Evolutionary conservation across 2,888 invertebrate species (phyloP).

Genomic region (Apomyelois bistriatella): DNA sequence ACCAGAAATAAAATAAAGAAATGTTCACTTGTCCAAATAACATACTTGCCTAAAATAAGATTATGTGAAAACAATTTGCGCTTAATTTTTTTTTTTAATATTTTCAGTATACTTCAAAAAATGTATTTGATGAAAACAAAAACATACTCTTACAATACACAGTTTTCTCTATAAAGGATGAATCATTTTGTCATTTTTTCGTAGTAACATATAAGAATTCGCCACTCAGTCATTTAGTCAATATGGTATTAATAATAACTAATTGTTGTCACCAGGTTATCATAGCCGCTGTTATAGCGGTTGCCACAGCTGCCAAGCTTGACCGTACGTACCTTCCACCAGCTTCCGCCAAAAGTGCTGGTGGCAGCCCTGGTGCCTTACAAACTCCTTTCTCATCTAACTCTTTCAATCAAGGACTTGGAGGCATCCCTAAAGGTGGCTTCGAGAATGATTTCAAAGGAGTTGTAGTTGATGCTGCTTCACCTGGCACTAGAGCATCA

Average conservation of each 20-base stretch:
- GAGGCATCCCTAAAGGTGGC: constrained; percentile 49
- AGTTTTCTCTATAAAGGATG: too few relatives aligned
- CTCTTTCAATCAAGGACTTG: constrained; percentile 34
- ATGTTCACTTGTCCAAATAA: too few relatives aligned
- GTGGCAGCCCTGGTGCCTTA: constrained; percentile 49
- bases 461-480: constrained; percentile 65
- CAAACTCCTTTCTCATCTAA: constrained; percentile 41
- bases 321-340: constrained; percentile 61
- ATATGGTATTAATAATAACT: neutral
- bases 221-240: too few relatives aligned
- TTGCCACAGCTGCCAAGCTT: constrained; percentile 58
- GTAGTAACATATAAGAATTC: too few relatives aligned
- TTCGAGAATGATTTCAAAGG: constrained; percentile 60
- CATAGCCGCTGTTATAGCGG: constrained; percentile 59
- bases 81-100: too few relatives aligned
- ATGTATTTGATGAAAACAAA: too few relatives aligned
- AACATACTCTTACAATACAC: too few relatives aligned
- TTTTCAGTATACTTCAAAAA: too few relatives aligned
- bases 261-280: constrained; percentile 42
- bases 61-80: too few relatives aligned
- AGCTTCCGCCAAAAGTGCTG: constrained; percentile 51
- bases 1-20: neutral
- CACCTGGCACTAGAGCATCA: constrained; percentile 54
- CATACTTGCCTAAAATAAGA: too few relatives aligned
- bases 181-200: too few relatives aligned